Base-by-base conservation (phyloP, 2,113 vertebrate genomes). In the Orthonyx spaldingii region DNA sequence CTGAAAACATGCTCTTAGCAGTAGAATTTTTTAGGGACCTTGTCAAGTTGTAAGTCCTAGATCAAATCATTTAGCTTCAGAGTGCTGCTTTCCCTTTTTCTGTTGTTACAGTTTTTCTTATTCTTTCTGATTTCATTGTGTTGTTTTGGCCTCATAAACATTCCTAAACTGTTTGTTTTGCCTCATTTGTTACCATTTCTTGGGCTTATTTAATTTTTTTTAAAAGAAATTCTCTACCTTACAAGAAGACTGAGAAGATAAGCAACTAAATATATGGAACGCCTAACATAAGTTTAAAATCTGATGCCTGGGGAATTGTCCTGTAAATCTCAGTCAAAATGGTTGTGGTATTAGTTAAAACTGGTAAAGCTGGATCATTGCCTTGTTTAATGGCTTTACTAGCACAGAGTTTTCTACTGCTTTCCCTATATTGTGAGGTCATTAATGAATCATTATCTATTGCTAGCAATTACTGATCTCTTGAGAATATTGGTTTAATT, bases 401-500 rank as follows among this genome's bases (percentile, higher is more conserved):
- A 93, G 26, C 7, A 4, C 42, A 95, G 26, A 82, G 24, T 72
- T 96, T 95, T 97, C 71, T 94, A 32, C 82, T 96, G 42, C 35
- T 93, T 84, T 95, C 84, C 91, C 65, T 95, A 4, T 94, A 72
- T 84, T 91, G 27, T 93, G 64, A 94, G 87, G 85, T 96, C 96
- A 97, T 97, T 97, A 94, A 93, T 96, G 87, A 97, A 93, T 81
- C 84, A 91, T 50, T 95, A 94, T 89, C 84, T 88, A 72, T 96
- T 78, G 84, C 65, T 68, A 90, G 95, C 90, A 94, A 90, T 96
- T 97, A 94, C 87, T 94, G 91, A 94, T 95, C 88, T 93, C 89
- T 66, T 89, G 76, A 94, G 85, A 91, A 89, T 92, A 95, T 78
- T 91, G 77, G 64, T 85, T 97, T 97, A 97, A 97, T 98, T 96